phyloP scores from a whole-genome alignment of 2,888 invertebrate genomes.

The Lottia gigantea region DNA sequence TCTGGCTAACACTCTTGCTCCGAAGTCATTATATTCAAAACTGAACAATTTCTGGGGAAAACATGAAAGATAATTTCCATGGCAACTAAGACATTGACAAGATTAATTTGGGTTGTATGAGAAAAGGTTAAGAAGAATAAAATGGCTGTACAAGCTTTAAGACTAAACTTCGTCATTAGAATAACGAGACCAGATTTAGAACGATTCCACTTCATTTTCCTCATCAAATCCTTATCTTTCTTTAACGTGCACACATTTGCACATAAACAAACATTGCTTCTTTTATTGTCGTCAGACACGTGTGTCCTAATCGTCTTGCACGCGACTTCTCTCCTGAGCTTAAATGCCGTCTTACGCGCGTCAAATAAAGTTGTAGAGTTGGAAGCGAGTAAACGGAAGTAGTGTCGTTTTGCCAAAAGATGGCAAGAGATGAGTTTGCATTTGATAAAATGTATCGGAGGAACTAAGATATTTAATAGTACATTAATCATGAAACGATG shows the following conservation, averaged over 20 bases:
- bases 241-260: constrained; percentile 22
- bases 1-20: not conserved
- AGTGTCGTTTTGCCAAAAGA: not conserved
- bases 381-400: not conserved
- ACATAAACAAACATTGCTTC: constrained; percentile 29
- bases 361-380: not conserved
- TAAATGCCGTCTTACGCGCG: not conserved
- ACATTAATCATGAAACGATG: no score
- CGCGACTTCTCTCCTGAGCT: constrained; percentile 2
- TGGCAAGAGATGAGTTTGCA: constrained; percentile 5
- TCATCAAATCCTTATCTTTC: constrained; percentile 4
- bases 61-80: constrained; percentile 7
- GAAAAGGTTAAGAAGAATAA: constrained; percentile 6
- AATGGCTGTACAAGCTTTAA: not conserved
- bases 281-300: constrained; percentile 9
- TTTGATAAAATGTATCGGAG: not conserved
- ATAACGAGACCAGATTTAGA: constrained; percentile 4
- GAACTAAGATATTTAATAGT: no score
- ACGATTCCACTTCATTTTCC: not conserved
- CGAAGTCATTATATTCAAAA: not conserved
- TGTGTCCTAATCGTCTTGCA: not conserved
- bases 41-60: constrained; percentile 4
- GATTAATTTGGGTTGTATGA: constrained; percentile 3
- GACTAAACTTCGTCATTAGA: constrained; percentile 2
- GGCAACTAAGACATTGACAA: constrained; percentile 10